Evolutionary conservation across 2,888 invertebrate genomes (phyloP), one percentile per base, ranked within the genome.

Genomic region (Rhaphigaster nebulosa): DNA sequence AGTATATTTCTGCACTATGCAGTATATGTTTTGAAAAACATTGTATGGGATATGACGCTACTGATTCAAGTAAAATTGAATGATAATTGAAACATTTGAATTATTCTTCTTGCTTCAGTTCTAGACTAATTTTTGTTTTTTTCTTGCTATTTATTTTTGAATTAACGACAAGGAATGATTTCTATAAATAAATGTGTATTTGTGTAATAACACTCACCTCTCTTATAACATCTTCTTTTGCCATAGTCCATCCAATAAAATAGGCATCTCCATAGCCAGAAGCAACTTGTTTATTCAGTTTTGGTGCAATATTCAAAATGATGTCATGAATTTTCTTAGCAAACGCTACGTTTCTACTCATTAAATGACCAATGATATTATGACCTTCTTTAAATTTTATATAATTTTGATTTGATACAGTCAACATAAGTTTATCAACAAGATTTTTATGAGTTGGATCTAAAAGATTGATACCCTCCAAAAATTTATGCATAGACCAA

Each of bases 161-260:
- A 45, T 45, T 45, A 45, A 45, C 10, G 45, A 45, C n/a, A n/a
- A n/a, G 10, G 45, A 45, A 45, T 45, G 6, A 45, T 45, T 45
- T 10, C 10, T 45, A n/a, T n/a, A 45, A 45, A 45, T 45, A 52
- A 8, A 52, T 45, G 12, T 45, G 5, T 45, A 5, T 45, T 5
- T 45, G 12, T 45, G 12, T 18, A 54, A 56, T 1, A 76, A 20
- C 20, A 76, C 84, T n/a, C 87, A 92, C 92, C 91, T 91, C 89
- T 91, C 90, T 90, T 2, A 91, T 87, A 76, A 10, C 23, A 70
- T 91, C 92, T 88, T 91, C 91, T 23, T 90, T 80, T 65, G 92
- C 92, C 60, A 91, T 90, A 54, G 90, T 91, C 93, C 93, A 93
- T 8, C 92, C 92, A 26, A 92, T 91, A 91, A 92, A 92, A 90